Conservation (phyloP, 1,140 invertebrate genomes). For the Gerris buenoi region DNA sequence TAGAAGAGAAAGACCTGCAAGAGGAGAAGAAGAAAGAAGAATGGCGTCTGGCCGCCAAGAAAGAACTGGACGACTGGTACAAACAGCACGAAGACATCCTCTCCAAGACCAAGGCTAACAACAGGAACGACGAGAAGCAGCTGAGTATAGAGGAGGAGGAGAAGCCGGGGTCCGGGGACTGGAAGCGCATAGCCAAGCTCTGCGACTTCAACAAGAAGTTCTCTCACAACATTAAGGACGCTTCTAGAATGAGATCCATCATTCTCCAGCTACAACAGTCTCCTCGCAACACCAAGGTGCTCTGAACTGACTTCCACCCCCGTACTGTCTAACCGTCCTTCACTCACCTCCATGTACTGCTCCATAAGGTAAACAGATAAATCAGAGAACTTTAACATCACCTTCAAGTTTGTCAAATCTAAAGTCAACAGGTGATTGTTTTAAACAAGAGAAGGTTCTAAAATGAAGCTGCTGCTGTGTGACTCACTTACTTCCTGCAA, state of each 20-base stretch:
- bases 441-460: too few relatives aligned
- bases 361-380: too few relatives aligned
- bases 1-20: slow-evolving; percentile 82
- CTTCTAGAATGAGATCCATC: slow-evolving; percentile 84
- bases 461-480: too few relatives aligned
- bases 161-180: slow-evolving; percentile 77
- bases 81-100: slow-evolving; percentile 83
- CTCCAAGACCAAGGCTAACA: slow-evolving; percentile 81
- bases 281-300: slow-evolving; percentile 29
- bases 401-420: too few relatives aligned
- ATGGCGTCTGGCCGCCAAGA: slow-evolving; percentile 61
- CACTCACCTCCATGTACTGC: too few relatives aligned
- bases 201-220: slow-evolving; percentile 94
- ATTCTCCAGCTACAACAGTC: slow-evolving; percentile 87
- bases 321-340: too few relatives aligned
- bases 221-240: slow-evolving; percentile 74
- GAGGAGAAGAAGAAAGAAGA: slow-evolving; percentile 79
- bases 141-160: slow-evolving; percentile 65
- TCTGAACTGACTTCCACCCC: too few relatives aligned
- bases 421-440: too few relatives aligned
- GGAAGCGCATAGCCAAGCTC: slow-evolving; percentile 85
- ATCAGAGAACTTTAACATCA: too few relatives aligned
- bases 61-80: slow-evolving; percentile 92
- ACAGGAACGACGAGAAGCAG: slow-evolving; percentile 80
- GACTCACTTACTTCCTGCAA: too few relatives aligned